Evolutionary conservation across 1,140 invertebrate species (phyloP).

Genomic region (Aphelenchoides besseyi): DNA sequence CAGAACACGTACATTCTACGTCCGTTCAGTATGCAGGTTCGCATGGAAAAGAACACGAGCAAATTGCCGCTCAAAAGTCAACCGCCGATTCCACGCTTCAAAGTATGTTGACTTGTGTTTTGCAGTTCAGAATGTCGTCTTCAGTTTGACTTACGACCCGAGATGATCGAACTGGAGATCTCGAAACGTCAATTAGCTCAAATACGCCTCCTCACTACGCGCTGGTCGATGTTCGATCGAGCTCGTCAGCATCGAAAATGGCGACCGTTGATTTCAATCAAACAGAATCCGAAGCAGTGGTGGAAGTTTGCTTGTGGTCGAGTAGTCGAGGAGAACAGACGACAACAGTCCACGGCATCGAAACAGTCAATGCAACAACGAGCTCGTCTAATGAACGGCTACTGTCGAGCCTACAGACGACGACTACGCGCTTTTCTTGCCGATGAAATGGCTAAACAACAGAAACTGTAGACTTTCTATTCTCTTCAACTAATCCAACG

Average conservation of each 20-base stretch:
- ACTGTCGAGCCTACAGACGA: conserved; percentile 48
- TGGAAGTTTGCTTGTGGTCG: conserved; percentile 81
- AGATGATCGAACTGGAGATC: conserved; percentile 77
- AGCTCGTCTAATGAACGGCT: conserved; percentile 72
- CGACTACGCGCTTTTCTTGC: conserved; percentile 29
- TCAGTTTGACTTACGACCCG: conserved; percentile 80
- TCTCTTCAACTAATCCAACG: neutral
- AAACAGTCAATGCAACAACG: conserved; percentile 70
- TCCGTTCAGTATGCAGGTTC: conserved; percentile 66
- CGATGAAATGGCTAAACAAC: conserved; percentile 21
- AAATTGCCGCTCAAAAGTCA: conserved; percentile 76
- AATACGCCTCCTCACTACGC: conserved; percentile 65
- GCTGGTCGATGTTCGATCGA: conserved; percentile 66
- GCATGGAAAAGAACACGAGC: conserved; percentile 64
- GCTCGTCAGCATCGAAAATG: conserved; percentile 65
- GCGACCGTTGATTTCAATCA: conserved; percentile 63
- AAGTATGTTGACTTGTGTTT: too few relatives aligned
- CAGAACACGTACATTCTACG: conserved; percentile 43
- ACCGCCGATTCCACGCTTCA: conserved; percentile 71
- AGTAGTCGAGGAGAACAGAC: conserved; percentile 66
- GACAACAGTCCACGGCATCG: conserved; percentile 63
- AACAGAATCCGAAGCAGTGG: conserved; percentile 71
- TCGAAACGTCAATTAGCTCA: conserved; percentile 70
- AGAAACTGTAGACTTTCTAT: conserved; percentile 3
- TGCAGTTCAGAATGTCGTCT: too few relatives aligned